phyloP scores from a whole-genome alignment of 2,797 vertebrate species.

The Scarus forsteni region DNA sequence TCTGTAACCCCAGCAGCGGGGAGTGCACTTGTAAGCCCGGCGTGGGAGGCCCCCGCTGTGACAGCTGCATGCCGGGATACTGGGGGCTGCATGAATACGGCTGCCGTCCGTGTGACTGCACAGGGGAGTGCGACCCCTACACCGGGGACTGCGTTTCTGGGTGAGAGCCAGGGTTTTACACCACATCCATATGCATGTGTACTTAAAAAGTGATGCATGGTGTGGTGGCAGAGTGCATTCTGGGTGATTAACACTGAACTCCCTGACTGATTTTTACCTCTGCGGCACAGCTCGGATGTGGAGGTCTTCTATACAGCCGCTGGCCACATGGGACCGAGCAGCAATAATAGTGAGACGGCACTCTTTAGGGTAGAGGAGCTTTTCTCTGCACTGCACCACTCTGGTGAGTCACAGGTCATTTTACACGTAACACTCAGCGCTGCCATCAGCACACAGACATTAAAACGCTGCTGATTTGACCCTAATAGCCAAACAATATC shows the following conservation, averaged over 20 bases:
- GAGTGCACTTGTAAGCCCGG: constrained; percentile 93
- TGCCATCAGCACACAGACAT: constrained; percentile 21
- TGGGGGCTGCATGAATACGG: constrained; percentile 92
- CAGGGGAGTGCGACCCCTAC: constrained; percentile 88
- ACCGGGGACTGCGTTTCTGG: constrained; percentile 89
- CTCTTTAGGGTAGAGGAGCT: constrained; percentile 92
- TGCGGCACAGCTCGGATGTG: constrained; percentile 78
- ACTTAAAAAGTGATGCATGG: constrained; percentile 14
- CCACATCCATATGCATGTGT: constrained; percentile 17
- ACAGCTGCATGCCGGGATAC: constrained; percentile 90
- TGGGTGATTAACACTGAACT: constrained; percentile 47
- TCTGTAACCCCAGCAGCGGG: constrained; percentile 88
- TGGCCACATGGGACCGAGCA: constrained; percentile 73
- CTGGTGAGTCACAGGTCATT: constrained; percentile 86
- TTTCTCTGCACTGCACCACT: constrained; percentile 95
- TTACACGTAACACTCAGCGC: constrained; percentile 34
- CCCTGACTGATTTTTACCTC: constrained; percentile 61
- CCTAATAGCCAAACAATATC: background rate
- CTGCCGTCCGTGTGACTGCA: constrained; percentile 91
- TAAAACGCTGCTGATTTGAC: constrained; percentile 22
- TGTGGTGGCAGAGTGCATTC: constrained; percentile 30
- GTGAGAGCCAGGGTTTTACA: constrained; percentile 76
- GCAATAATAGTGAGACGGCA: constrained; percentile 75
- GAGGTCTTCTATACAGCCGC: constrained; percentile 82
- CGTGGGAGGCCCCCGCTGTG: constrained; percentile 88